These are phyloP conservation scores for Ailurus styani DNA, from an alignment of 2,113 vertebrate species.

Conservation along the genomic window DNA sequence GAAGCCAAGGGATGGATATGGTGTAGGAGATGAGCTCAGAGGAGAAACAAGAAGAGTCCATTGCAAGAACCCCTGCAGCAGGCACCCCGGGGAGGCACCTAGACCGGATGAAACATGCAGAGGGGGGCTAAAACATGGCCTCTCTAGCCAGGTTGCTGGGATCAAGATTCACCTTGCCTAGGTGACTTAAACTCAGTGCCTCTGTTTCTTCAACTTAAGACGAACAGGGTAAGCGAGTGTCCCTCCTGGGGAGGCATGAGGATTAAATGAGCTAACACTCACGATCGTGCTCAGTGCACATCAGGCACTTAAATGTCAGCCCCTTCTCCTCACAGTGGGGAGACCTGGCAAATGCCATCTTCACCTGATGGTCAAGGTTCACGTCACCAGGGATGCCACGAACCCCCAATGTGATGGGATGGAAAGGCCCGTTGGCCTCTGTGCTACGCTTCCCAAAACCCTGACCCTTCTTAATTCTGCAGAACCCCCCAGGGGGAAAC, in stretches of 20 bases:
- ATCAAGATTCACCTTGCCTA: not conserved
- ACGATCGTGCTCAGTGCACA: accelerated
- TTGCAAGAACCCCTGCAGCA: not conserved
- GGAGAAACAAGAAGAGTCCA: not conserved
- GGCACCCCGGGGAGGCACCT: not conserved
- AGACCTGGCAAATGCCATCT: not conserved
- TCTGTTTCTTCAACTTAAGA: not conserved
- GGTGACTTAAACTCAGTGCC: not conserved
- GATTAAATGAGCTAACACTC: not conserved
- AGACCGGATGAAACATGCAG: not conserved
- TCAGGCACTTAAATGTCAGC: no score
- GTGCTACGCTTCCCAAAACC: not conserved
- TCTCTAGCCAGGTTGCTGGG: not conserved
- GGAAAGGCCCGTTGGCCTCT: not conserved
- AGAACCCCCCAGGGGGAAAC: not conserved
- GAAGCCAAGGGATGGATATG: no score
- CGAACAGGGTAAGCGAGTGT: not conserved
- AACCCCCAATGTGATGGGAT: accelerated
- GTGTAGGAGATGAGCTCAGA: not conserved
- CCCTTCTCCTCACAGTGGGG: not conserved
- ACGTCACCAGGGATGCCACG: accelerated
- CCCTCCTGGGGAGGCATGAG: not conserved
- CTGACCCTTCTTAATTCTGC: not conserved
- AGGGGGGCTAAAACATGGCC: not conserved
- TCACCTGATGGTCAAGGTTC: not conserved